Percentiles rank a stretch among this genome's conserved stretches.
Evolutionary conservation across 2,113 vertebrate genomes (phyloP).

Genomic region (Prunella fulvescens): DNA sequence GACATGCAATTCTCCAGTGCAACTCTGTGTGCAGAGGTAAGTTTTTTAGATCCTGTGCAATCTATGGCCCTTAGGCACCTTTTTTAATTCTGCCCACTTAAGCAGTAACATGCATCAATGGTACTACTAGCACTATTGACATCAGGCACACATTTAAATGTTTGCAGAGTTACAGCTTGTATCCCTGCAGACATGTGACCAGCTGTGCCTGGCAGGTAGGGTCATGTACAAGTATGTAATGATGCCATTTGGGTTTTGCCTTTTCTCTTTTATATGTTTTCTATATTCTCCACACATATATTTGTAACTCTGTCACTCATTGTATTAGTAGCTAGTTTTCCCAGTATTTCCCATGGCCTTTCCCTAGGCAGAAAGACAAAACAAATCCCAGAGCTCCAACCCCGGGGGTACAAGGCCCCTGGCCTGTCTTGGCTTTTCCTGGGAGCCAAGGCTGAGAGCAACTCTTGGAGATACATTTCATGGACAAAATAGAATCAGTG

Average conservation of each 20-base stretch:
- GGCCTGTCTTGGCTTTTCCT: neutral
- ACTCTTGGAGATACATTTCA: neutral
- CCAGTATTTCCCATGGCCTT: neutral
- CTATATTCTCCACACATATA: neutral
- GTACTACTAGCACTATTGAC: neutral
- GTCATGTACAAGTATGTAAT: neutral
- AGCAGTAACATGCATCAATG: neutral
- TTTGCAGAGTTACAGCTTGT: neutral
- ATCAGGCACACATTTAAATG: neutral
- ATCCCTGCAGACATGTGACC: neutral
- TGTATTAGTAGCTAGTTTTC: neutral
- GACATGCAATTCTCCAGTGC: neutral
- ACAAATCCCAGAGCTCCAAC: neutral
- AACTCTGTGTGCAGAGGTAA: neutral
- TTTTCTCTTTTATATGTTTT: neutral
- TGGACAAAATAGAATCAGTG: neutral
- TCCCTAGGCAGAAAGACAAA: neutral
- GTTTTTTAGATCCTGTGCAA: neutral
- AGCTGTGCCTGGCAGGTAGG: neutral
- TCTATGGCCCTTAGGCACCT: neutral
- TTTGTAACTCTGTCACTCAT: neutral
- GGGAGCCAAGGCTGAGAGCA: neutral
- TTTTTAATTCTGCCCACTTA: neutral
- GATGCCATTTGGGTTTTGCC: neutral
- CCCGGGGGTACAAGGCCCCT: neutral